Percentiles rank a stretch among this genome's conserved stretches.
phyloP scores from a whole-genome alignment of 2,888 invertebrate genomes.

The Phymatocera aterrima region DNA sequence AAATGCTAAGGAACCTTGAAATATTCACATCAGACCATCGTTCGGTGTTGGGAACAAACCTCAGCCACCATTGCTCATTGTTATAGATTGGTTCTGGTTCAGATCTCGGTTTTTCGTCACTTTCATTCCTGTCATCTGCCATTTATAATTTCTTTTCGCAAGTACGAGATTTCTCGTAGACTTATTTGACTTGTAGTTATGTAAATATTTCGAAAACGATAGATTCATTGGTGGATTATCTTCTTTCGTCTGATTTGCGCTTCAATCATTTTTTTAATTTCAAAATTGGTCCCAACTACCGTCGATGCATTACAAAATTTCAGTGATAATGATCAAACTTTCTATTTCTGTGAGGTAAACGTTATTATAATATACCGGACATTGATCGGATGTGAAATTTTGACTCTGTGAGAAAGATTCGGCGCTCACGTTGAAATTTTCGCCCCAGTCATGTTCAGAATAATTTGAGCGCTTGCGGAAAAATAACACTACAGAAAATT shows the following conservation, averaged over 20 bases:
- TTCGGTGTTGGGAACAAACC: not conserved
- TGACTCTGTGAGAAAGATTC: not conserved
- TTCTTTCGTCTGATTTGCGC: no score
- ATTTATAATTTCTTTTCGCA: not conserved
- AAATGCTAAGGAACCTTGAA: slow-evolving; percentile 47
- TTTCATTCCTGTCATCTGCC: slow-evolving; percentile 18
- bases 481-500: slow-evolving; percentile 5
- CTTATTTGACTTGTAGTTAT: not conserved
- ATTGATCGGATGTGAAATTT: not conserved
- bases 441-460: not conserved
- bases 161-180: not conserved
- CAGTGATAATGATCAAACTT: not conserved
- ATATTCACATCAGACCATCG: slow-evolving; percentile 47
- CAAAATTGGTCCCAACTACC: no score
- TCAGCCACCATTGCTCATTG: slow-evolving; percentile 18
- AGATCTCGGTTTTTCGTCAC: not conserved
- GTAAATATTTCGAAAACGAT: not conserved
- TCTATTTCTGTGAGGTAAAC: not conserved
- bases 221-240: not conserved
- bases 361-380: no score
- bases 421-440: not conserved
- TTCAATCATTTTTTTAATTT: no score
- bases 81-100: not conserved
- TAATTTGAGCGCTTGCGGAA: not conserved
- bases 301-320: not conserved